Evolutionary conservation across 2,113 vertebrate genomes (phyloP).

Genomic region (Lethenteron camtschaticum): DNA sequence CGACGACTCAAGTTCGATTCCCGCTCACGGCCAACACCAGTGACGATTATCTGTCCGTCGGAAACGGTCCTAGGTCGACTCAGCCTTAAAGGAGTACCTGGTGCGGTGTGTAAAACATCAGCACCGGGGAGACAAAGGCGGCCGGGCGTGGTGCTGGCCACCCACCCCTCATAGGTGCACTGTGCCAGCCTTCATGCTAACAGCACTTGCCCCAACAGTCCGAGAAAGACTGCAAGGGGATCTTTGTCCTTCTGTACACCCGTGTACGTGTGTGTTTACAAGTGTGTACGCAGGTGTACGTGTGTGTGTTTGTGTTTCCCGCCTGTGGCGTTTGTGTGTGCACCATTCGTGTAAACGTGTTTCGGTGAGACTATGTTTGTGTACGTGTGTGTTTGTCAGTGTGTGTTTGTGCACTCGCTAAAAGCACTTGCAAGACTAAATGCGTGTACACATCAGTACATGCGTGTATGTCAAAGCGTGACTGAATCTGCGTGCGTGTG

Average conservation of each 20-base stretch:
- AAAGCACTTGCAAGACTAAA: too few relatives aligned
- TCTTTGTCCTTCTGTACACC: not conserved
- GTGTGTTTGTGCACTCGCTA: not conserved
- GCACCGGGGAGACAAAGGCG: too few relatives aligned
- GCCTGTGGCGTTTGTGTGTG: not conserved
- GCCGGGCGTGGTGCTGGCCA: too few relatives aligned
- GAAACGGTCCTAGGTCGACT: too few relatives aligned
- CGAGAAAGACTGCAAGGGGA: not conserved
- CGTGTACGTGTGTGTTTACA: not conserved
- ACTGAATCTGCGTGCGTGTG: too few relatives aligned
- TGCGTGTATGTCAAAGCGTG: too few relatives aligned
- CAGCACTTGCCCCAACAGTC: not conserved
- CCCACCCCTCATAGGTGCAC: not conserved
- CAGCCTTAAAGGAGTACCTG: too few relatives aligned
- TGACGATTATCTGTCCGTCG: too few relatives aligned
- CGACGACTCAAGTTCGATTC: too few relatives aligned
- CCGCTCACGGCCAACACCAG: too few relatives aligned
- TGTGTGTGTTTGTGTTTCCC: not conserved
- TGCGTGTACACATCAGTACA: too few relatives aligned
- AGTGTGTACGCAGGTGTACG: not conserved
- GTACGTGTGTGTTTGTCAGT: not conserved
- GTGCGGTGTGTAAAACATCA: too few relatives aligned
- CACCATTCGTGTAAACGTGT: not conserved
- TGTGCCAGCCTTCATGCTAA: not conserved
- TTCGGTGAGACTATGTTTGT: not conserved